phyloP scores from a whole-genome alignment of 2,888 invertebrate species.

The Leucozona laternaria region DNA sequence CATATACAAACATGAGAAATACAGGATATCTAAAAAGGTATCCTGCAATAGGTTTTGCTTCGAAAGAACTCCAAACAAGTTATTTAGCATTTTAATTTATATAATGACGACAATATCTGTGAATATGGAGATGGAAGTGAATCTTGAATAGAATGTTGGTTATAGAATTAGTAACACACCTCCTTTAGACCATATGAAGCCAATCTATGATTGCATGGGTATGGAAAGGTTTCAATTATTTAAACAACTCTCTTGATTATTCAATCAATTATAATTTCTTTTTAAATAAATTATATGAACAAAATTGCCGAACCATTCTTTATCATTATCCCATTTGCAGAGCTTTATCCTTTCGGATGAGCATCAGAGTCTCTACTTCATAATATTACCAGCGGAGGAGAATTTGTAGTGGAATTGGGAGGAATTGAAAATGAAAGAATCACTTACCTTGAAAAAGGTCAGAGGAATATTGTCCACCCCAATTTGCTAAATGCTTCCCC shows the following conservation, averaged over 20 bases:
- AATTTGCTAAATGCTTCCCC: neutral
- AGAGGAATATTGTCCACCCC: neutral
- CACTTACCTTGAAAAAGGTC: neutral
- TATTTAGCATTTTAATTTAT: slow-evolving; percentile 49
- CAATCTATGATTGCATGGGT: neutral
- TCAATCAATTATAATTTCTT: neutral
- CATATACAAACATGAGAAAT: neutral
- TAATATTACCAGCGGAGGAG: neutral
- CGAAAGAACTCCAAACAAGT: slow-evolving; percentile 39
- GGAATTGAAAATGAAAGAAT: neutral
- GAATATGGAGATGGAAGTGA: neutral
- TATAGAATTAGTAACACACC: neutral
- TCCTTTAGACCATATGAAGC: neutral
- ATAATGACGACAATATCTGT: neutral
- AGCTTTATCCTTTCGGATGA: neutral
- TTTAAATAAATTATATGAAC: neutral
- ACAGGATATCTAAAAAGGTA: neutral
- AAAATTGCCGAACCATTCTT: neutral
- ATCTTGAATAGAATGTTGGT: neutral
- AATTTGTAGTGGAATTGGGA: neutral
- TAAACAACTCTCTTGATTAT: neutral
- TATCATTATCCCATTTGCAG: neutral
- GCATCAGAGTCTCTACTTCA: neutral
- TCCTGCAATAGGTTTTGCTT: slow-evolving; percentile 14
- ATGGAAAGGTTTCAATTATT: neutral